Evolutionary conservation across 2,888 invertebrate species (phyloP).

Genomic region (Drosophila kuntzei): DNA sequence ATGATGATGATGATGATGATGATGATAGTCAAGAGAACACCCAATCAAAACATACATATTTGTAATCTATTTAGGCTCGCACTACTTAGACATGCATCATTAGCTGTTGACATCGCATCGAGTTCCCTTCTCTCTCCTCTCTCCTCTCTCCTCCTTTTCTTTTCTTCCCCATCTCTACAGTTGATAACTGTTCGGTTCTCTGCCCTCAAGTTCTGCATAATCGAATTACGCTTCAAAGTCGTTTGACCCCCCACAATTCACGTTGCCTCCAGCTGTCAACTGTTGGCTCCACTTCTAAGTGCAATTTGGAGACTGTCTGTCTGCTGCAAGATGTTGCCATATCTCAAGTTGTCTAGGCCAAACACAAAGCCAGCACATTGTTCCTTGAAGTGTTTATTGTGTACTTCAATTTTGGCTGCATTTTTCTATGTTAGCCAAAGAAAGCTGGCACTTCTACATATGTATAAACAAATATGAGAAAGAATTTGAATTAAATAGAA

Average conservation of each 20-base stretch:
- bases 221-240: conserved; percentile 54
- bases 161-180: background rate
- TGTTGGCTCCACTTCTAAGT: conserved; percentile 23
- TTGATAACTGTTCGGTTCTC: background rate
- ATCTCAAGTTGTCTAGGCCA: background rate
- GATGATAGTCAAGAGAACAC: conserved; percentile 6
- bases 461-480: too few relatives aligned
- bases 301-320: conserved; percentile 45
- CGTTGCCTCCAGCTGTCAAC: conserved; percentile 8
- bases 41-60: conserved; percentile 65
- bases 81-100: conserved; percentile 56
- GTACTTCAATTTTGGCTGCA: background rate
- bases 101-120: conserved; percentile 26
- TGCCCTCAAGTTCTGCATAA: conserved; percentile 35
- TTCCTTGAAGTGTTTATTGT: background rate
- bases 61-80: conserved; percentile 68
- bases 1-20: background rate
- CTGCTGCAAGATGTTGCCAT: conserved; percentile 22
- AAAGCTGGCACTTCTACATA: too few relatives aligned
- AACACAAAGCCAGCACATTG: conserved; percentile 3
- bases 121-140: background rate
- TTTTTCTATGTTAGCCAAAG: background rate
- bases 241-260: conserved; percentile 15
- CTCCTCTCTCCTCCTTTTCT: too few relatives aligned
- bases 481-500: too few relatives aligned